A percentile compares a stretch with the other conserved stretches of the same genome.
phyloP scores from a whole-genome alignment of 2,797 vertebrate species.

The Macroramphosus scolopax region DNA sequence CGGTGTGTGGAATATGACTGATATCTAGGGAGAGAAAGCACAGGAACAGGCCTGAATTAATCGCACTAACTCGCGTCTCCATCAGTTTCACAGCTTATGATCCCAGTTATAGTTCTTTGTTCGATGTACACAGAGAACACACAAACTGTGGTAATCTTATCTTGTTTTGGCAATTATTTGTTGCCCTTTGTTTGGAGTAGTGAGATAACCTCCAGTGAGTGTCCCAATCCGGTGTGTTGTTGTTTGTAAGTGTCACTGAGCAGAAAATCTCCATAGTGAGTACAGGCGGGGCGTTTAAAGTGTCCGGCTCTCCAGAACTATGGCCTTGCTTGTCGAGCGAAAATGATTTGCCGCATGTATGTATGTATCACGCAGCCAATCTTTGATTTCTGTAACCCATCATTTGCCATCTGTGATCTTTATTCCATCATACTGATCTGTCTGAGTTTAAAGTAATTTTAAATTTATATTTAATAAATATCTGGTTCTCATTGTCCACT shows the following conservation, averaged over 20 bases:
- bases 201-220: too few species aligned
- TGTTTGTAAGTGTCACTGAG: too few species aligned
- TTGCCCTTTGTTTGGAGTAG: conserved; percentile 17
- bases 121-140: conserved; percentile 5
- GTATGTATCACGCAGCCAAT: conserved; percentile 59
- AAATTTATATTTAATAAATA: conserved; percentile 86
- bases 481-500: conserved; percentile 76
- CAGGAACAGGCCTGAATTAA: conserved; percentile 27
- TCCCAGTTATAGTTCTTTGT: conserved; percentile 38
- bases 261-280: too few species aligned
- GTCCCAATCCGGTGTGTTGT: too few species aligned
- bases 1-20: conserved; percentile 2
- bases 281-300: too few species aligned
- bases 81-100: conserved; percentile 26
- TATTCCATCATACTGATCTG: conserved; percentile 70
- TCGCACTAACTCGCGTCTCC: conserved; percentile 25
- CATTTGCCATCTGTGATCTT: conserved; percentile 71
- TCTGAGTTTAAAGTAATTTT: conserved; percentile 75
- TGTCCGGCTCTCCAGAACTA: conserved; percentile 13
- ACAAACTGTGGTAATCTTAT: conserved; percentile 11
- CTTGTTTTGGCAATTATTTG: conserved; percentile 38
- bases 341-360: conserved; percentile 67
- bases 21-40: conserved; percentile 20
- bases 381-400: conserved; percentile 70
- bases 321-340: conserved; percentile 46